A percentile compares a stretch with the other conserved stretches of the same genome.
Evolutionary conservation across 2,888 invertebrate genomes (phyloP).

Genomic region (Drosophila tripunctata): DNA sequence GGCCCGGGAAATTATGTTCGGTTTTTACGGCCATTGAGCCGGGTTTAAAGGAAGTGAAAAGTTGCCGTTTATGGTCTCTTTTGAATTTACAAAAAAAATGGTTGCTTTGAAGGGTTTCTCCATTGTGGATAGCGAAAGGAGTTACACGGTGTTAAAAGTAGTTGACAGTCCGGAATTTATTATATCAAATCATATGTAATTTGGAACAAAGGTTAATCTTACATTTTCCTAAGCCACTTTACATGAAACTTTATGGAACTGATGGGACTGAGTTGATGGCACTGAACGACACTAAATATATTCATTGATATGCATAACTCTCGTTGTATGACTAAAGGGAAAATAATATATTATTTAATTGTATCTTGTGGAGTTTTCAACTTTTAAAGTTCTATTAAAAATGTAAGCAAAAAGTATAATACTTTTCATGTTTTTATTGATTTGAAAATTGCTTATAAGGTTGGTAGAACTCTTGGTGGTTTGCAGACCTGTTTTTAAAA

Average conservation of each 20-base stretch:
- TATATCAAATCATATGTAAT: slow-evolving; percentile 49
- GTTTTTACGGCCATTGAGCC: slow-evolving; percentile 61
- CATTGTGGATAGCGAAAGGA: neutral
- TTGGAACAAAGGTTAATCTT: neutral
- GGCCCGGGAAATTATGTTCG: slow-evolving; percentile 66
- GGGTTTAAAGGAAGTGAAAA: slow-evolving; percentile 58
- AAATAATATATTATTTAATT: no score
- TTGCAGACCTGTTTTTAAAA: no score
- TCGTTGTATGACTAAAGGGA: no score
- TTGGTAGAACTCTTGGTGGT: no score
- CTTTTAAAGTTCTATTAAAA: no score
- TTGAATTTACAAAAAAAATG: slow-evolving; percentile 38
- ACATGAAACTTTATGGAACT: neutral
- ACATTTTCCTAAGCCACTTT: neutral
- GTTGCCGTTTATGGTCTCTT: slow-evolving; percentile 61
- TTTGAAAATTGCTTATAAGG: no score
- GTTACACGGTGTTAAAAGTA: slow-evolving; percentile 10
- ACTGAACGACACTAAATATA: no score
- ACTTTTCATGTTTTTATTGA: no score
- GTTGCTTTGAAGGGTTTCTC: slow-evolving; percentile 6
- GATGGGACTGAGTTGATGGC: no score
- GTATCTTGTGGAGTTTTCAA: no score
- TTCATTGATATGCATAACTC: no score
- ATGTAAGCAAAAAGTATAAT: no score
- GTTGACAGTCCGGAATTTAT: slow-evolving; percentile 58